Base-by-base conservation (phyloP, 2,113 vertebrate species). In the Shinisaurus crocodilurus region DNA sequence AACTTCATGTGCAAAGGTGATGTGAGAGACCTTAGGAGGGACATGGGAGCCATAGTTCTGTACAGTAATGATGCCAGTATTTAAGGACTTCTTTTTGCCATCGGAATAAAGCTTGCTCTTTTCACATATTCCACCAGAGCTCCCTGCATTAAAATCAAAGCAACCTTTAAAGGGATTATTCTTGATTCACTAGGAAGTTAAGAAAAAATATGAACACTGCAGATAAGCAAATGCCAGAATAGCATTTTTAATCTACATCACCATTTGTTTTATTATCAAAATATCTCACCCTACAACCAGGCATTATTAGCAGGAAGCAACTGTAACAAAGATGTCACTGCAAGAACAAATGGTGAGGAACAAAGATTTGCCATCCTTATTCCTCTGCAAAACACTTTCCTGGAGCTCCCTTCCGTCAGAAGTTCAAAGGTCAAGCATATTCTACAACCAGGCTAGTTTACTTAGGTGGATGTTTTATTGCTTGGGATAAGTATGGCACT, bases 21-120 rank as follows among this genome's bases (percentile, higher is more conserved):
- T 99, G 94, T 99, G 99, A 90, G 99, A 99, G 85, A 99, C 99
- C 92, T 99, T 99, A 70, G 99, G 98, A 70, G 99, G 99, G 7
- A 99, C 99, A 9, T 99, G 99, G 91, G 99, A 98, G n/a, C 98
- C 98, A 34, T 99, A 99, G 95, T 99, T 99, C 97, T 99, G 98
- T 89, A 99, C 99, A 50, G 99, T 99, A 95, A 99, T 99, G 95
- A 99, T 99, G 85, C 99, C 99, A 32, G 99, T 99, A 97, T 99
- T 99, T 90, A 99, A 96, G 92, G 99, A 99, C 94, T 99, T 99
- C 97, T 94, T 98, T 97, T 98, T 99, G 2, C 98, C 98, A 91
- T 99, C 99, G 0, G 99, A 99, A 95, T 99, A 99, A 3, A 98
- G 95, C 90, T 98, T 99, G 93, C 95, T 98, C 95, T 97, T 99